Evolutionary conservation across 2,797 vertebrate genomes (phyloP), one percentile per base, ranked within the genome.

Genomic region (Acanthiza pusilla): DNA sequence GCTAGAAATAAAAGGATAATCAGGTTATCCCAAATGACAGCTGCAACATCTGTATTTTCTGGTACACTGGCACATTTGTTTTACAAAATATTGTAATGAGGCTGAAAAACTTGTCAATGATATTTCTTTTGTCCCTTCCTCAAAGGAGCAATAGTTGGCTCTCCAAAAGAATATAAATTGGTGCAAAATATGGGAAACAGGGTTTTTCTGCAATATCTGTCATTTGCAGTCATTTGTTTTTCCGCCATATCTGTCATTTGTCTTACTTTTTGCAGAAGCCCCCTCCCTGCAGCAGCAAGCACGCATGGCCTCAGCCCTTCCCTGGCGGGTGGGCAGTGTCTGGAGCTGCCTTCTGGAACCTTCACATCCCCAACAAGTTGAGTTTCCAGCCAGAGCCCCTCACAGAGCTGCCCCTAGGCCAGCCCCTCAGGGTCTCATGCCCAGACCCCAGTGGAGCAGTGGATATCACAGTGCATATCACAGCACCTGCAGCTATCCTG

Each of bases 21-120:
- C 97, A 95, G 97, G 96, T 97, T 97, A 97, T 97, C 96, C 96
- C 97, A 97, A 97, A 96, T 97, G 97, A 95, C 96, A 97, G 97
- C 96, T 96, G 91, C 96, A 97, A 96, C 97, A 97, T 97, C 97
- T 97, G 97, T 97, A 97, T 97, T 97, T 97, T 97, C 96, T 97
- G 95, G 96, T 96, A 96, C 96, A 96, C 73, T 94, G 96, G 91
- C 86, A 93, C 93, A 93, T 96, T 97, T 96, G 97, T 96, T 97
- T 96, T 88, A 94, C 90, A 93, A 96, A 96, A 96, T 96, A 97
- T 96, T 97, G 96, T 95, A 97, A 96, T 94, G 95, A 97, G 91
- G 91, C 92, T 96, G 71, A 88, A 96, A 97, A 97, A 96, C 76
- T 91, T 93, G 94, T 91, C 91, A 78, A 82, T 93, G 94, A 50